Conservation (phyloP, 2,888 invertebrate species). For the Dryomyza anilis region DNA sequence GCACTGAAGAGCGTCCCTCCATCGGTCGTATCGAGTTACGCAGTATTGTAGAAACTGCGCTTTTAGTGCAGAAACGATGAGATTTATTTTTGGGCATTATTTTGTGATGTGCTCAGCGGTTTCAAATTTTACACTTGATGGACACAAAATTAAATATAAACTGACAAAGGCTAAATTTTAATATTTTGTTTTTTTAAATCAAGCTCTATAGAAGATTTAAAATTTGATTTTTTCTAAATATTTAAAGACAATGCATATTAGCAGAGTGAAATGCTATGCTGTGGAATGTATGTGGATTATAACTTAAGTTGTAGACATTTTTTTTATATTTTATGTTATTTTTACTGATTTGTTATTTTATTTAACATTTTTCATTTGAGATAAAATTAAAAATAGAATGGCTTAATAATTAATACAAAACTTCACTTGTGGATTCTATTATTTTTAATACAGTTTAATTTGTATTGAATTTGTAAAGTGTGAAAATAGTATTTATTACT, state of each 20-base stretch:
- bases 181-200: too few relatives aligned
- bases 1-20: conserved; percentile 49
- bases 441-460: too few relatives aligned
- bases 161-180: conserved; percentile 8
- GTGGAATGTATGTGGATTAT: too few relatives aligned
- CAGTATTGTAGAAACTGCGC: neutral
- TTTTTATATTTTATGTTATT: neutral
- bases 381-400: too few relatives aligned
- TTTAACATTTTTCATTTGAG: neutral
- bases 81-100: neutral
- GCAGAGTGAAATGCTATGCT: too few relatives aligned
- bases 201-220: neutral
- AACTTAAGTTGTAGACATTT: too few relatives aligned
- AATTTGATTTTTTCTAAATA: neutral
- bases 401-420: too few relatives aligned
- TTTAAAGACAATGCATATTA: neutral
- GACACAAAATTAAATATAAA: conserved; percentile 6
- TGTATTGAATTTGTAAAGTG: too few relatives aligned
- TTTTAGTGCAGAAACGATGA: neutral
- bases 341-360: neutral
- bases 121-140: conserved; percentile 18
- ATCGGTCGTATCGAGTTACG: conserved; percentile 34
- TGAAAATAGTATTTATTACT: too few relatives aligned
- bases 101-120: neutral
- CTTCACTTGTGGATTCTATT: too few relatives aligned